phyloP scores from a whole-genome alignment of 2,797 vertebrate species.

The Smutsia gigantea region DNA sequence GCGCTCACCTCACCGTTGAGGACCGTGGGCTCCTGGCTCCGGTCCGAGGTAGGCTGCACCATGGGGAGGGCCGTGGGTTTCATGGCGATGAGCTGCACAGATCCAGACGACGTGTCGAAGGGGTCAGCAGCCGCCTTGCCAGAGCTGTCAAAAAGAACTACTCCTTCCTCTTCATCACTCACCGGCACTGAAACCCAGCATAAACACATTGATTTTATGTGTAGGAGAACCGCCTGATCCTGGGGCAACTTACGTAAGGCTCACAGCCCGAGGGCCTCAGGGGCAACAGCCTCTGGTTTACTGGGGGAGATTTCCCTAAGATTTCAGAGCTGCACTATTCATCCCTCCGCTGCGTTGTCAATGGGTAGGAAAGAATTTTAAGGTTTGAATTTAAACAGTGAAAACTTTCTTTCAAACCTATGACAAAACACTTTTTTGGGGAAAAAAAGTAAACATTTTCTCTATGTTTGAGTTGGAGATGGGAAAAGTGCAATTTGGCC shows the following conservation, averaged over 20 bases:
- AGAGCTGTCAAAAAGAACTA: constrained; percentile 85
- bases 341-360: not conserved
- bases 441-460: not conserved
- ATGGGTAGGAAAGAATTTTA: not conserved
- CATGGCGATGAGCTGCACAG: constrained; percentile 96
- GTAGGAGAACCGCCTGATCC: rapidly evolving
- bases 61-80: constrained; percentile 92
- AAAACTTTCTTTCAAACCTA: constrained; percentile 17
- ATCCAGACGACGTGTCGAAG: constrained; percentile 96
- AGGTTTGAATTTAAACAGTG: constrained; percentile 1
- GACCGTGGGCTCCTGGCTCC: constrained; percentile 91
- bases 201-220: not conserved
- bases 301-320: not conserved
- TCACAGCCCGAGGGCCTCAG: not conserved
- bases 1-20: constrained; percentile 96
- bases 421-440: not conserved
- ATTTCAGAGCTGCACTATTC: not conserved
- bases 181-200: constrained; percentile 83
- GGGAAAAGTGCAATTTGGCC: not conserved
- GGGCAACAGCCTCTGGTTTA: not conserved
- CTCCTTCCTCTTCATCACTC: constrained; percentile 89
- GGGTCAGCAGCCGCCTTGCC: constrained; percentile 89
- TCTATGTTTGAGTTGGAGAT: not conserved
- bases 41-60: constrained; percentile 91
- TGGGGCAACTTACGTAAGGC: not conserved